phyloP scores from a whole-genome alignment of 2,888 invertebrate genomes.

The Xestia ashworthii region DNA sequence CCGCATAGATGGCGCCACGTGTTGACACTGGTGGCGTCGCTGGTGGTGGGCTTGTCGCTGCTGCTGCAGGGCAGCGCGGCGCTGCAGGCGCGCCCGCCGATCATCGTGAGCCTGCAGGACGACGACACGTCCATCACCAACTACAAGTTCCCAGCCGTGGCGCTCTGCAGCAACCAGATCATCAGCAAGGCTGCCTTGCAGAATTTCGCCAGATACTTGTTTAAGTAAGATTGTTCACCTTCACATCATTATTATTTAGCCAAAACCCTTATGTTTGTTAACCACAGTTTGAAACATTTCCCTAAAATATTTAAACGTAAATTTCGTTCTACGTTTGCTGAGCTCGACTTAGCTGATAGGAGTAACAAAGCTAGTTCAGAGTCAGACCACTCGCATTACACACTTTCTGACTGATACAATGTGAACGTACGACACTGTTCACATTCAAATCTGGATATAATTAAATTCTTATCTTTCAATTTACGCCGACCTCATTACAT shows the following conservation, averaged over 20 bases:
- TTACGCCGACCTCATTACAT: background rate
- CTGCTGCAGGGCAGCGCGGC: background rate
- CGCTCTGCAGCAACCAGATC: constrained; percentile 84
- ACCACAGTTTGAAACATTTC: background rate
- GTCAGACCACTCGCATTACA: background rate
- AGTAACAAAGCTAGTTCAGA: background rate
- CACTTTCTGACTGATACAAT: background rate
- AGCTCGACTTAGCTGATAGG: background rate
- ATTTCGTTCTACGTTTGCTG: background rate
- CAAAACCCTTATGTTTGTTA: background rate
- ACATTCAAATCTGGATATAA: background rate
- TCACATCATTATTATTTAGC: background rate
- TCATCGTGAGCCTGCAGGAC: constrained; percentile 45
- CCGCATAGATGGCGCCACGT: constrained; percentile 37
- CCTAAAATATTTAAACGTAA: background rate
- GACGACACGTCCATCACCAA: constrained; percentile 75
- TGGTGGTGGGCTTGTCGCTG: constrained; percentile 31
- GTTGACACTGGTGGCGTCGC: background rate
- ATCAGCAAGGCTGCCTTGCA: constrained; percentile 47
- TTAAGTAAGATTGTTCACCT: constrained; percentile 27
- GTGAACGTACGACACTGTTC: background rate
- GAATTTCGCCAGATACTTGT: constrained; percentile 47
- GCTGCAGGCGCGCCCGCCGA: constrained; percentile 30
- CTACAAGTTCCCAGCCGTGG: constrained; percentile 91
- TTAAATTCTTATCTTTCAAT: background rate